These are phyloP conservation scores for Brachionus rotundiformis DNA, from an alignment of 1,140 invertebrate genomes.

Conservation along the genomic window DNA sequence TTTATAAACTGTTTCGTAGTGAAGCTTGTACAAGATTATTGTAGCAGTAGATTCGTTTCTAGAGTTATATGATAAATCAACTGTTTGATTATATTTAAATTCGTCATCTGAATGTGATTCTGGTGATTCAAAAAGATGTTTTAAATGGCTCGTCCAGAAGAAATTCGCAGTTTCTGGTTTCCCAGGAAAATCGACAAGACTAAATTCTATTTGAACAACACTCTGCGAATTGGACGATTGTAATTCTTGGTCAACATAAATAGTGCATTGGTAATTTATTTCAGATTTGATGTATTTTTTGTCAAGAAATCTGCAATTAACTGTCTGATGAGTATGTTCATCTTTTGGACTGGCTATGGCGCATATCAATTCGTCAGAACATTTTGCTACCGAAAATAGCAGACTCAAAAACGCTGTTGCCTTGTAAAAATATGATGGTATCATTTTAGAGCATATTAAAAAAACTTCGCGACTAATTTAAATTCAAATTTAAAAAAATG, in stretches of 20 bases:
- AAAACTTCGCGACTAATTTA: neutral
- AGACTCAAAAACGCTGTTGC: neutral
- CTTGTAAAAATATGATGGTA: neutral
- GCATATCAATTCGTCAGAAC: neutral
- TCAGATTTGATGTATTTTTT: neutral
- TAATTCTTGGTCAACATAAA: neutral
- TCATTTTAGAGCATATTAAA: conserved; percentile 2
- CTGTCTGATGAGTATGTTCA: conserved; percentile 3
- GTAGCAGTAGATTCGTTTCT: neutral
- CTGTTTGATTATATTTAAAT: neutral
- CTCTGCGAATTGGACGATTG: neutral
- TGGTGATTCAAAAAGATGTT: neutral
- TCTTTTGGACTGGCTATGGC: neutral
- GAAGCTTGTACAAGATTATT: conserved; percentile 10
- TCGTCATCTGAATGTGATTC: neutral
- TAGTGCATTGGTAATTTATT: neutral
- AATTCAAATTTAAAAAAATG: neutral
- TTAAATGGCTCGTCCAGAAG: neutral
- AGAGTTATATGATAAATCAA: neutral
- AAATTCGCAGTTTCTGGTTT: neutral
- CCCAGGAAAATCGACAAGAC: neutral
- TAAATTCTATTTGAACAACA: neutral
- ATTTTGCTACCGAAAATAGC: neutral
- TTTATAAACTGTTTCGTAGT: conserved; percentile 3
- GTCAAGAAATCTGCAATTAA: conserved; percentile 2